Evolutionary conservation across 2,113 vertebrate genomes (phyloP).

Genomic region (Panurus biarmicus): DNA sequence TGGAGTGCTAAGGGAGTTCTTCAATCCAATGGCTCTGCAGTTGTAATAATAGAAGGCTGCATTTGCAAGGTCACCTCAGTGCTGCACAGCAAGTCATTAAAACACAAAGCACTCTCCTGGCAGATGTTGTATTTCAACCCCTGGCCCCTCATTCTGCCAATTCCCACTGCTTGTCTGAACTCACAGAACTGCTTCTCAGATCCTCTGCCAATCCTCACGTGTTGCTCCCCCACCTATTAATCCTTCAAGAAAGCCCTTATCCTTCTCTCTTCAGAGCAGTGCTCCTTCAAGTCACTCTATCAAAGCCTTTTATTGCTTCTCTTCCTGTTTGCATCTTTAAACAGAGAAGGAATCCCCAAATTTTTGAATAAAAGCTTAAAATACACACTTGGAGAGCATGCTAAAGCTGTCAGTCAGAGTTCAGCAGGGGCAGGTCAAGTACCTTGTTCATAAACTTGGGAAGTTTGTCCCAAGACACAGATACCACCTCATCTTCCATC

Average conservation of each 20-base stretch:
- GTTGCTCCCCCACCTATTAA: neutral
- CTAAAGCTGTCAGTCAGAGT: neutral
- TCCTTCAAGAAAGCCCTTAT: neutral
- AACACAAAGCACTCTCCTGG: neutral
- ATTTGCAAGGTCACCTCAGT: neutral
- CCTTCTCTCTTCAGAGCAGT: neutral
- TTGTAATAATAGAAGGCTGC: neutral
- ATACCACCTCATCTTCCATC: neutral
- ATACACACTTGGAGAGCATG: rapidly evolving
- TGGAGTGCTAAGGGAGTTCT: neutral
- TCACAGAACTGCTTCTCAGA: neutral
- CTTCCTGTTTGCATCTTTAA: neutral
- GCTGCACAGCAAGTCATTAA: neutral
- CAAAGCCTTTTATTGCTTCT: neutral
- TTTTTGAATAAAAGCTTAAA: neutral
- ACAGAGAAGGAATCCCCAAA: neutral
- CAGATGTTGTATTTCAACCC: neutral
- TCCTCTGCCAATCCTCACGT: neutral
- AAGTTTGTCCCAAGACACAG: neutral
- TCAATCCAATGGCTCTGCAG: neutral
- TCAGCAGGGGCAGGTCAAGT: neutral
- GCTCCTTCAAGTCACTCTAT: neutral
- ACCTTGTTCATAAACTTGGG: neutral
- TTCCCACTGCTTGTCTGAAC: neutral
- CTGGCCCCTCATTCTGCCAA: neutral